Conservation (phyloP, 2,888 invertebrate species). For the Aporophyla lueneburgensis region DNA sequence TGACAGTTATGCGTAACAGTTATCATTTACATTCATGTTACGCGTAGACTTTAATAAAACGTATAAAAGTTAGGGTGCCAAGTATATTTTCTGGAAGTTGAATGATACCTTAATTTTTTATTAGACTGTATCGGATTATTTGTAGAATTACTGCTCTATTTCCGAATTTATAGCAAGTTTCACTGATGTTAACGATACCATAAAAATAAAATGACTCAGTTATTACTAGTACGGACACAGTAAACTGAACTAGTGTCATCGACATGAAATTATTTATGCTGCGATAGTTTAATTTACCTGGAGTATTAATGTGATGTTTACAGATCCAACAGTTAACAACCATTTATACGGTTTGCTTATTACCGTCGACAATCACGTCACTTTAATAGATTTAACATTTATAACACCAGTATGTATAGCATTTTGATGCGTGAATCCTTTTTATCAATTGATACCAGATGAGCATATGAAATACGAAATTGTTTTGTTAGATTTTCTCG, state of each 20-base stretch:
- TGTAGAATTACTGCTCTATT: conserved; percentile 7
- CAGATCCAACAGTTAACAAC: conserved; percentile 1
- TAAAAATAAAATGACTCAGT: conserved; percentile 24
- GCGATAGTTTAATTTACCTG: conserved; percentile 7
- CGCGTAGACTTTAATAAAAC: background rate
- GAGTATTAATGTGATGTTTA: conserved; percentile 21
- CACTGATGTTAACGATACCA: conserved; percentile 27
- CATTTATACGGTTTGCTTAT: conserved; percentile 1
- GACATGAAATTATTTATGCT: conserved; percentile 25
- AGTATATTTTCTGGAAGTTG: background rate
- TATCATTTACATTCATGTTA: conserved; percentile 30
- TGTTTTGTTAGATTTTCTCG: background rate
- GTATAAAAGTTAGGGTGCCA: background rate
- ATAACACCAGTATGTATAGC: background rate
- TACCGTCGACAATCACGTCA: background rate
- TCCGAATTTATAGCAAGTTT: conserved; percentile 18
- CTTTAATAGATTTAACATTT: background rate
- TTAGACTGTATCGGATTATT: background rate
- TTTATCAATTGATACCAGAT: background rate
- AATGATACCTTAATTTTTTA: background rate
- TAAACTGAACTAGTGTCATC: conserved; percentile 11
- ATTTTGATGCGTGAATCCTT: background rate
- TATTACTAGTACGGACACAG: conserved; percentile 4
- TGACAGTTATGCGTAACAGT: conserved; percentile 27
- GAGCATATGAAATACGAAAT: background rate